Evolutionary conservation across 2,113 vertebrate species (phyloP).

Genomic region (Aix galericulata): DNA sequence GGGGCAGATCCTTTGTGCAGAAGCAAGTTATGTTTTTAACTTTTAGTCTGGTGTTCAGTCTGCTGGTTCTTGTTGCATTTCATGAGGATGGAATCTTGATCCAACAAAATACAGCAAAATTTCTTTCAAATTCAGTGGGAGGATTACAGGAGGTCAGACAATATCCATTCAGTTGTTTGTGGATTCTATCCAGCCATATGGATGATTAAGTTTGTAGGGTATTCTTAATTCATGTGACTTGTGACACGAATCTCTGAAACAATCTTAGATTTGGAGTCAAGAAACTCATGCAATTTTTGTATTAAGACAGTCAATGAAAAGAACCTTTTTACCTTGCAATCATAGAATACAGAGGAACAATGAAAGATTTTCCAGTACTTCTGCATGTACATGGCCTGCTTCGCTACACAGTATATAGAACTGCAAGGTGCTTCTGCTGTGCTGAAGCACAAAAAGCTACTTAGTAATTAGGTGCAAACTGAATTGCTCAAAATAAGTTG

Average conservation of each 20-base stretch:
- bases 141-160: neutral
- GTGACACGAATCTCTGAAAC: neutral
- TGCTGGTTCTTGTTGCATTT: neutral
- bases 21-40: neutral
- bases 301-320: neutral
- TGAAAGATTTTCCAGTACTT: neutral
- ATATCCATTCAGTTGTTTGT: neutral
- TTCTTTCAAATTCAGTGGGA: neutral
- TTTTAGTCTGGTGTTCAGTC: neutral
- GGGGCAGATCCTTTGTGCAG: neutral
- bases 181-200: neutral
- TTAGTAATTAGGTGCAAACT: neutral
- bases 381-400: neutral
- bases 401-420: neutral
- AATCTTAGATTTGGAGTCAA: neutral
- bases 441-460: neutral
- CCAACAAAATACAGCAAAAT: neutral
- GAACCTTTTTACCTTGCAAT: neutral
- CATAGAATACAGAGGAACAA: neutral
- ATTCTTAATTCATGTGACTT: neutral
- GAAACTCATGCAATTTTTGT: neutral
- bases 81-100: neutral
- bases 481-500: neutral
- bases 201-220: neutral
- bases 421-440: neutral